Base-by-base conservation (phyloP, 2,888 invertebrate genomes). In the Drosophila engyochracea region DNA sequence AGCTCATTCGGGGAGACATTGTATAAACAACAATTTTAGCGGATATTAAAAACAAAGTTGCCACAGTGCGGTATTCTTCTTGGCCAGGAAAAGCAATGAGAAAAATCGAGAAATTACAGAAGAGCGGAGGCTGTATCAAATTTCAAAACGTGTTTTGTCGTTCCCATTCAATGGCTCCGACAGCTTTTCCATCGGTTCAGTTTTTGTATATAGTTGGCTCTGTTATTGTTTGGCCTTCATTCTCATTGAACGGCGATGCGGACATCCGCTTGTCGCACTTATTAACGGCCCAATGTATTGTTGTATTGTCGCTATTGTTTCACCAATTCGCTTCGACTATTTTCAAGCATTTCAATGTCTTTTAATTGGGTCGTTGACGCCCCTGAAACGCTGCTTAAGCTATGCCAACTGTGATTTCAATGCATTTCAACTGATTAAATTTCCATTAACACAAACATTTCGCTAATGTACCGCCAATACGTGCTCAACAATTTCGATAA, bases 1-100 rank as follows among this genome's bases (percentile, higher is more conserved):
- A 68, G 58, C 85, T 74, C 82, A 85, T 84, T 78, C 86, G 68
- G 65, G 22, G 67, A 75, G 80, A 87, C 88, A 87, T 89, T 80
- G 85, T 89, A 83, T 89, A 89, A 82, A 85, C 87, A 87, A 87
- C 85, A 88, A 88, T 85, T 88, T 89, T 72, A 89, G 88, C 87
- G 87, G 87, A 88, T 88, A 88, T 88, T 88, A 89, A 88, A 88
- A 88, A 89, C 90, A 88, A 88, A 84, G 88, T 86, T 86, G 87
- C 82, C 70, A 70, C 75, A 67, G 68, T 66, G 60, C 33, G 70
- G 51, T 63, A 70, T 78, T 76, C 60, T 73, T 62, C 74, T 70
- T 74, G 67, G 72, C 44, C 73, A 60, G 80, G 65, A 75, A 65
- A 65, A 54, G 52, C 47, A 16, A 47, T 25, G 47, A 10, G n/a